These are phyloP conservation scores for Bos indicus DNA, from an alignment of 2,113 vertebrate species.

Conservation along the genomic window DNA sequence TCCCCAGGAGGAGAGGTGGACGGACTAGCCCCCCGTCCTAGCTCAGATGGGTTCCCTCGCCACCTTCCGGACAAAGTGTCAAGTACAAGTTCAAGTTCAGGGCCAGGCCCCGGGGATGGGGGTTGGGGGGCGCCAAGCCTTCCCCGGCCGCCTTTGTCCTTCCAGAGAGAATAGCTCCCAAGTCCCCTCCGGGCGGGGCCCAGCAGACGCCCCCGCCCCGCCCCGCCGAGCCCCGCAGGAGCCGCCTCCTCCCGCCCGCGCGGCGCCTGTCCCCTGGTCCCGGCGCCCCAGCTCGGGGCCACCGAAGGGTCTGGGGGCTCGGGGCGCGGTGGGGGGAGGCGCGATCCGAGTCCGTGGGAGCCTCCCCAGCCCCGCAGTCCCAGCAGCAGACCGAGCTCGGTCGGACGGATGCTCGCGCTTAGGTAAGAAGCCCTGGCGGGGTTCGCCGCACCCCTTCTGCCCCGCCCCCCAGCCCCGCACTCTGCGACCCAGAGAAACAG, in stretches of 20 bases:
- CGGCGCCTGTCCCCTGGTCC: conserved; percentile 44
- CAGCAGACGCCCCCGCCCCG: conserved; percentile 71
- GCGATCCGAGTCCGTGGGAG: conserved; percentile 62
- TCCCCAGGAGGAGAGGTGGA: background rate
- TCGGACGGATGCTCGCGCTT: background rate
- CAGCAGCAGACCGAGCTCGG: conserved; percentile 31
- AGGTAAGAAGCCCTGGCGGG: conserved; percentile 54
- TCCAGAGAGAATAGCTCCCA: conserved; percentile 80
- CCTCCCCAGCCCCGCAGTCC: conserved; percentile 68
- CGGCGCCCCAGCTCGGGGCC: conserved; percentile 31
- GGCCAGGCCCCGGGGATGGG: conserved; percentile 73
- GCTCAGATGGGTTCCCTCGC: conserved; percentile 47
- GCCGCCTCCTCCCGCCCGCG: conserved; percentile 34
- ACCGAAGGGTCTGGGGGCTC: conserved; percentile 24
- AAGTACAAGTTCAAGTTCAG: conserved; percentile 86
- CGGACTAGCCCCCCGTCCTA: background rate
- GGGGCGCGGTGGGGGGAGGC: background rate
- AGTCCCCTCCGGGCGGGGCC: conserved; percentile 66
- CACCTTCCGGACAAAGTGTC: conserved; percentile 77
- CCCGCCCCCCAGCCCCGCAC: background rate
- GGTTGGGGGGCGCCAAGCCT: conserved; percentile 71
- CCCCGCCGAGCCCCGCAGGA: conserved; percentile 34
- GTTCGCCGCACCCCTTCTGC: background rate
- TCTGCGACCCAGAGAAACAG: rapidly evolving
- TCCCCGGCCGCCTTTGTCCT: conserved; percentile 82